Evolutionary conservation across 2,888 invertebrate genomes (phyloP), one percentile per base, ranked within the genome.

Genomic region (Petrolisthes cinctipes): DNA sequence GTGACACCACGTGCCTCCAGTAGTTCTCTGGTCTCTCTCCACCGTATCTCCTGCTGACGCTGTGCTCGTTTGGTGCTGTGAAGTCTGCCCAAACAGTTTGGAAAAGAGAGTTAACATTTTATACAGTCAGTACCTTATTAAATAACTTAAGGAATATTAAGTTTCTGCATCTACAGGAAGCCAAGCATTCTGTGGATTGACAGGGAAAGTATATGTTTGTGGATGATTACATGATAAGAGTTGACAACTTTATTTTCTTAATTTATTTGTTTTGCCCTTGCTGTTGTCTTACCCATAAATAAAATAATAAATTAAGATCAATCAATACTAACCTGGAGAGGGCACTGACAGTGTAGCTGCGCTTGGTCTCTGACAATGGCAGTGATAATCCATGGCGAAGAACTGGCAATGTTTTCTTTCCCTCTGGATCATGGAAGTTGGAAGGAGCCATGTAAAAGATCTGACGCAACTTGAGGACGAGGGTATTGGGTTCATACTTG

Each of bases 51-150:
- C 57, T 86, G 86, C 75, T 86, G 83, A 37, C 89, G 82, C 76
- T 86, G 89, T 11, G 83, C 89, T 66, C 89, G 56, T 76, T 89
- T 89, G 51, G 68, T 89, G 76, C 86, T 89, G 37, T 89, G 89
- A 57, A 89, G 54, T 73, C 89, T 89, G 79, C 37, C 14, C 4
- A 1, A 51, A 9, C 75, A 75, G n/a, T 68, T 14, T 68, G n/a
- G n/a, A 68, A 17, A 68, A 68, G n/a, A 68, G n/a, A 68, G 68
- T 68, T 68, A 68, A 68, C 14, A 17, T 68, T 3, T 2, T 17
- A 68, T 14, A 68, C 17, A 14, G 17, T 68, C n/a, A 68, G 68
- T 68, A n/a, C 17, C 68, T 17, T n/a, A 17, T 17, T 14, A 68
- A 14, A 68, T 17, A 68, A n/a, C 17, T n/a, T 3, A 17, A 68